These are phyloP conservation scores for Scrobipalpa atriplicella DNA, from an alignment of 2,888 invertebrate genomes.

Conservation along the genomic window DNA sequence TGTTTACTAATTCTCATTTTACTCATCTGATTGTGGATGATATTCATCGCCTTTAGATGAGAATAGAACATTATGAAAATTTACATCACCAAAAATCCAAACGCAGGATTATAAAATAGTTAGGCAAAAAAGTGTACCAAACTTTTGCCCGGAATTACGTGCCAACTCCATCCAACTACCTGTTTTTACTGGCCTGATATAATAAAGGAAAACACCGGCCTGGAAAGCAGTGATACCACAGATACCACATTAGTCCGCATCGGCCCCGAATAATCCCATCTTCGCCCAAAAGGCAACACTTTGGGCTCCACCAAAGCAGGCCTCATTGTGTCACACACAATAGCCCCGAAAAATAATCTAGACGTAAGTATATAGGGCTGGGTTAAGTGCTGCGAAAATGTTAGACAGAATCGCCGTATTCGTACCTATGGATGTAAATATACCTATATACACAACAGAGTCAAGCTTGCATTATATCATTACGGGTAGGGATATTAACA, in stretches of 20 bases:
- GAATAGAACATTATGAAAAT: neutral
- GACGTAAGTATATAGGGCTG: conserved; percentile 35
- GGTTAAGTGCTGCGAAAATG: conserved; percentile 7
- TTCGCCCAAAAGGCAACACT: conserved; percentile 34
- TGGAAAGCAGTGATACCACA: conserved; percentile 1
- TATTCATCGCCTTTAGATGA: too few species aligned
- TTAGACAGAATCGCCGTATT: neutral
- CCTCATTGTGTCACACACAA: conserved; percentile 47
- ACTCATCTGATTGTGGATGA: too few species aligned
- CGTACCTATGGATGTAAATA: neutral
- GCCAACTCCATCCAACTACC: conserved; percentile 1
- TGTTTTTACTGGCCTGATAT: neutral
- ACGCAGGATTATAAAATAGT: neutral
- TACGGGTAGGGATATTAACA: too few species aligned
- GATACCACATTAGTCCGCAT: conserved; percentile 34
- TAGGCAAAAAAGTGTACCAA: neutral
- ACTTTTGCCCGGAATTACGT: neutral
- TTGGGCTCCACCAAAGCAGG: conserved; percentile 40
- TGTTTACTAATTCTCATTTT: too few species aligned
- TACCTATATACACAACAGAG: too few species aligned
- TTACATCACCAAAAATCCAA: neutral
- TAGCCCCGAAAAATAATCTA: conserved; percentile 41
- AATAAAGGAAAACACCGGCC: neutral
- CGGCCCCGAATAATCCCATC: conserved; percentile 46
- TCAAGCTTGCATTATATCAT: too few species aligned